phyloP scores from a whole-genome alignment of 2,888 invertebrate genomes.

The Cosmia pyralina region DNA sequence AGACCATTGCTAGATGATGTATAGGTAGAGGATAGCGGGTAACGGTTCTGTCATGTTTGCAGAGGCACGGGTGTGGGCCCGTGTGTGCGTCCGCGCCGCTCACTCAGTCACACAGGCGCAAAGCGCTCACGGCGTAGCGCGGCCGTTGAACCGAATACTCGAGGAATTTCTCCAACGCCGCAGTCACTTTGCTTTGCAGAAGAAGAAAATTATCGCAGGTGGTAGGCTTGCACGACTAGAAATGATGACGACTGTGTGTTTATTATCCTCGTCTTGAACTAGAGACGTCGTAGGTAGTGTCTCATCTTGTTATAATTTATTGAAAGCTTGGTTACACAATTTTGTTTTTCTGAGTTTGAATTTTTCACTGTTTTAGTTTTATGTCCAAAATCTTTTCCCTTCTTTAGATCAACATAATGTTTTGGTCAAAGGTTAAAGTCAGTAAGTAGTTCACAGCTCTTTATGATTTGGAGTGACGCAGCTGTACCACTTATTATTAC shows the following conservation, averaged over 20 bases:
- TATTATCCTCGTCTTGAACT: conserved; percentile 10
- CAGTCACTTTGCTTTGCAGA: conserved; percentile 81
- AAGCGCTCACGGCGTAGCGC: conserved; percentile 82
- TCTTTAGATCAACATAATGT: background rate
- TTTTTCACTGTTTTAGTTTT: background rate
- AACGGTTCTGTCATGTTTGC: conserved; percentile 88
- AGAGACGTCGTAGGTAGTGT: background rate
- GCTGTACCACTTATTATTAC: conserved; percentile 58
- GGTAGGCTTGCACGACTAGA: conserved; percentile 64
- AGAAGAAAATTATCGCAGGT: conserved; percentile 83
- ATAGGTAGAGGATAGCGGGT: conserved; percentile 80
- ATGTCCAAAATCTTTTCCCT: background rate
- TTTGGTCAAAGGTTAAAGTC: conserved; percentile 24
- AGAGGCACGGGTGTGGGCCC: conserved; percentile 78
- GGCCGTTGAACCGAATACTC: conserved; percentile 90
- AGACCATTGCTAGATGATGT: conserved; percentile 78
- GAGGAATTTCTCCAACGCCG: conserved; percentile 88
- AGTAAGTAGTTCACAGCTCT: conserved; percentile 18
- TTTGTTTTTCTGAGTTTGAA: background rate
- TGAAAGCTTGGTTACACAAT: background rate
- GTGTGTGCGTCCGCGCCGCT: conserved; percentile 84
- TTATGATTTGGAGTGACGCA: conserved; percentile 51
- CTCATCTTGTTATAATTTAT: conserved; percentile 3
- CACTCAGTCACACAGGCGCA: conserved; percentile 81
- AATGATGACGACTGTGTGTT: conserved; percentile 45